These are phyloP conservation scores for Drosophila arizonae DNA, from an alignment of 1,140 invertebrate genomes.

Conservation along the genomic window DNA sequence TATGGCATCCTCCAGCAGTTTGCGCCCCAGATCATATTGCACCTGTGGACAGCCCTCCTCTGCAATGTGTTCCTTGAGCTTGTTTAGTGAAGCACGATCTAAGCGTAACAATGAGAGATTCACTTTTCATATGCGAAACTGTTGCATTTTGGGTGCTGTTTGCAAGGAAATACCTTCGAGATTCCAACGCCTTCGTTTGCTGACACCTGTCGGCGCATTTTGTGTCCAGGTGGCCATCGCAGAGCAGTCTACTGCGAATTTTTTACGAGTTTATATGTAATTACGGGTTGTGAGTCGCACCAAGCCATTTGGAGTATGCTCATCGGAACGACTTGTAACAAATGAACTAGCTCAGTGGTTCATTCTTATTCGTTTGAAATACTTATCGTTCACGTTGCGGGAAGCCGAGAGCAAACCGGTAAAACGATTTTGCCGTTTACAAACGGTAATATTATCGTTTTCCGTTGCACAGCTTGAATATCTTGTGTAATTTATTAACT, in stretches of 20 bases:
- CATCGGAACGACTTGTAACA: neutral
- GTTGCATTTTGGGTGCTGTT: too few species aligned
- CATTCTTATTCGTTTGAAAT: neutral
- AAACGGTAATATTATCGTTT: too few species aligned
- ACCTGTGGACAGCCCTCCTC: conserved; percentile 88
- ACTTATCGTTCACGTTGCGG: too few species aligned
- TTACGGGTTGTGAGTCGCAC: neutral
- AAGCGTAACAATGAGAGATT: neutral
- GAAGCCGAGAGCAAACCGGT: too few species aligned
- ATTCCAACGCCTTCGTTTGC: conserved; percentile 78
- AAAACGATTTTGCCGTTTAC: too few species aligned
- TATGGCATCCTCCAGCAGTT: conserved; percentile 84
- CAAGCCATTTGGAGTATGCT: conserved; percentile 3
- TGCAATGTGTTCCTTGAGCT: conserved; percentile 85
- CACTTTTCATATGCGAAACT: neutral
- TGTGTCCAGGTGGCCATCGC: conserved; percentile 77
- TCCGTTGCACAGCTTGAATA: too few species aligned
- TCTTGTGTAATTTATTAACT: too few species aligned
- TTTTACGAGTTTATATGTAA: conserved; percentile 47
- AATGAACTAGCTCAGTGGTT: neutral
- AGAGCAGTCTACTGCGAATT: conserved; percentile 33
- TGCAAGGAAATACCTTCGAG: conserved; percentile 60
- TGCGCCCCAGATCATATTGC: conserved; percentile 86
- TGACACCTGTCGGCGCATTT: conserved; percentile 68
- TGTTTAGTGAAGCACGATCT: conserved; percentile 85